Conservation (phyloP, 1,140 invertebrate species). For the Drosophila bocqueti region DNA sequence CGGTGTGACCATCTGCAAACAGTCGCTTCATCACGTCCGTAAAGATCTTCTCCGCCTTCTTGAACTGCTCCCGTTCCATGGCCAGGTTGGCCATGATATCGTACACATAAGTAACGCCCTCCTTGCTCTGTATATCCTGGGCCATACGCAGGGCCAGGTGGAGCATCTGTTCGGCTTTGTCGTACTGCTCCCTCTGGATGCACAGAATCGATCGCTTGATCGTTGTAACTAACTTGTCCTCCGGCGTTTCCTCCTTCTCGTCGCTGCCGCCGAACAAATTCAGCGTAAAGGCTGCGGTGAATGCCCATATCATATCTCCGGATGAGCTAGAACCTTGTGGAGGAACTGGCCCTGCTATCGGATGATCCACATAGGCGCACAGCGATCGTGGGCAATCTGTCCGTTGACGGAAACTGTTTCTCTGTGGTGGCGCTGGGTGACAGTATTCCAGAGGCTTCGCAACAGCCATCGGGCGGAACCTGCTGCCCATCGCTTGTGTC, state of each 20-base stretch:
- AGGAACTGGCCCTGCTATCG: background rate
- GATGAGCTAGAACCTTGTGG: background rate
- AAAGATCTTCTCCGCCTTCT: conserved; percentile 94
- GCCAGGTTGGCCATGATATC: conserved; percentile 96
- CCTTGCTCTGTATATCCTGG: conserved; percentile 90
- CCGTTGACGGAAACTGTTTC: background rate
- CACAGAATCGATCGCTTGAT: conserved; percentile 91
- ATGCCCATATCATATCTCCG: conserved; percentile 20
- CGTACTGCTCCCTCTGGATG: conserved; percentile 90
- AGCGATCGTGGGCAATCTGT: conserved; percentile 22
- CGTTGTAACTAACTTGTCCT: conserved; percentile 89
- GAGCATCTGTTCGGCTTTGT: conserved; percentile 93
- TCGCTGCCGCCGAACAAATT: conserved; percentile 46
- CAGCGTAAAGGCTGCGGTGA: conserved; percentile 58
- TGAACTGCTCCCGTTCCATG: conserved; percentile 90
- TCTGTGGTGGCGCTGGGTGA: conserved; percentile 1
- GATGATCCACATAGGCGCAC: background rate
- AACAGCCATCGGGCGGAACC: conserved; percentile 19
- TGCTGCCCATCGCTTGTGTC: conserved; percentile 32
- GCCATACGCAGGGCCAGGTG: conserved; percentile 93
- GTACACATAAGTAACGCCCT: conserved; percentile 94
- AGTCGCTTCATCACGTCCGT: conserved; percentile 92
- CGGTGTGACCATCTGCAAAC: conserved; percentile 88
- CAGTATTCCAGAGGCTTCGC: conserved; percentile 32
- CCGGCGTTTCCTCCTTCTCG: conserved; percentile 85